phyloP scores from a whole-genome alignment of 2,888 invertebrate species.

The Harpalus rufipes region DNA sequence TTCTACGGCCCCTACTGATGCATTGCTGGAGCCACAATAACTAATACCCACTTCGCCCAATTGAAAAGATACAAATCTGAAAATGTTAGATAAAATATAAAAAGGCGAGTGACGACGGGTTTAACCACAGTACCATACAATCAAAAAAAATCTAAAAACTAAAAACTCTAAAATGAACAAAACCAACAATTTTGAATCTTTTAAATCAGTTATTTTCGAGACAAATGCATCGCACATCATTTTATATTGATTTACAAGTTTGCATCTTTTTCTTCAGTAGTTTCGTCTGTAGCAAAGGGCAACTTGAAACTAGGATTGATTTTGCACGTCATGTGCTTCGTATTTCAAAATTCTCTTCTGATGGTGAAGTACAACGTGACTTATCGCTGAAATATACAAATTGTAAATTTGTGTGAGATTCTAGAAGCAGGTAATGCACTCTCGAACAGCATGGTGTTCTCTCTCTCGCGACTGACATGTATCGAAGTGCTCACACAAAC shows the following conservation, averaged over 20 bases:
- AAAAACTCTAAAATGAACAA: too few relatives aligned
- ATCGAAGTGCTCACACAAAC: neutral
- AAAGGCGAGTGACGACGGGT: too few relatives aligned
- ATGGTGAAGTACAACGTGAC: slow-evolving; percentile 63
- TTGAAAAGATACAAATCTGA: too few relatives aligned
- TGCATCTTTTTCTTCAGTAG: neutral
- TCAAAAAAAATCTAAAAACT: too few relatives aligned
- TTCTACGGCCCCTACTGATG: too few relatives aligned
- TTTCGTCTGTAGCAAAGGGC: neutral
- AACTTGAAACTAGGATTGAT: slow-evolving; percentile 30
- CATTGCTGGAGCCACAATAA: too few relatives aligned
- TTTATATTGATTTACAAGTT: neutral
- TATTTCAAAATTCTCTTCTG: slow-evolving; percentile 12
- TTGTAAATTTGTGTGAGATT: slow-evolving; percentile 71
- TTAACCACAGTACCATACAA: too few relatives aligned
- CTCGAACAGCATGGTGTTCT: neutral
- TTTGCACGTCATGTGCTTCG: slow-evolving; percentile 15
- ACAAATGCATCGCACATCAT: neutral
- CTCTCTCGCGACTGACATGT: neutral
- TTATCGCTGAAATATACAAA: slow-evolving; percentile 72
- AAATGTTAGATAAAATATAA: too few relatives aligned
- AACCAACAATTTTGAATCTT: too few relatives aligned
- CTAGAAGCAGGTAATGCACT: slow-evolving; percentile 70
- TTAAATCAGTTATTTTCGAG: too few relatives aligned
- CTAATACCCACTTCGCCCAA: too few relatives aligned